Conservation (phyloP, 2,113 vertebrate species). For the Neopipo cinnamomea region DNA sequence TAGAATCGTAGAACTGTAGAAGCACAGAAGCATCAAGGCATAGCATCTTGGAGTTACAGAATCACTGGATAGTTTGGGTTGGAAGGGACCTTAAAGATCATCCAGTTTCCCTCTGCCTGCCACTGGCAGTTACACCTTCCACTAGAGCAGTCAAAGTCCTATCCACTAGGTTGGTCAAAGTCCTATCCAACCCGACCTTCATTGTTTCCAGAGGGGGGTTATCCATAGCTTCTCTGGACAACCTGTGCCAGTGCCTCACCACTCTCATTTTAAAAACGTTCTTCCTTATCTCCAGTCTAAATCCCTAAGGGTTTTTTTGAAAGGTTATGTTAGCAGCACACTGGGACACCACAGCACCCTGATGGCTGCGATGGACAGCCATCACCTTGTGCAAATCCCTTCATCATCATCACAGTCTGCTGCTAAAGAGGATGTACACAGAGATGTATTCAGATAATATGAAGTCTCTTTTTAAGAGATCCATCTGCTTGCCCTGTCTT, state of each 20-base stretch:
- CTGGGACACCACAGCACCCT: rapidly evolving
- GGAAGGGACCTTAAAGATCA: neutral
- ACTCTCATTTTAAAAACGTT: rapidly evolving
- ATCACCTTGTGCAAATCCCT: neutral
- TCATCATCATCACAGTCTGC: neutral
- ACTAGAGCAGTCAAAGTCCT: neutral
- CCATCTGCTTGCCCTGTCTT: neutral
- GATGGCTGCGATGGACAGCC: neutral
- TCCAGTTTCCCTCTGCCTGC: neutral
- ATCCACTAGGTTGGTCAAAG: neutral
- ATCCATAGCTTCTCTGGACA: neutral
- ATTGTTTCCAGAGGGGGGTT: neutral
- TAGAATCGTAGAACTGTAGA: neutral
- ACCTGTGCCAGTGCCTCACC: neutral
- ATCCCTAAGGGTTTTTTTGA: rapidly evolving
- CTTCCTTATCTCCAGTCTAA: neutral
- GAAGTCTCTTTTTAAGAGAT: neutral
- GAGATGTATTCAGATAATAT: rapidly evolving
- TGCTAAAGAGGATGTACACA: rapidly evolving
- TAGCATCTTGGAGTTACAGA: neutral
- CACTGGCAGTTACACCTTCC: neutral
- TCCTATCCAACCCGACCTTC: no score
- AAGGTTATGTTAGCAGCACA: no score
- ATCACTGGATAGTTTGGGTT: neutral
- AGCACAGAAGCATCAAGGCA: neutral